Base-by-base conservation (phyloP, 2,797 vertebrate genomes). In the Microctenopoma lineatum region DNA sequence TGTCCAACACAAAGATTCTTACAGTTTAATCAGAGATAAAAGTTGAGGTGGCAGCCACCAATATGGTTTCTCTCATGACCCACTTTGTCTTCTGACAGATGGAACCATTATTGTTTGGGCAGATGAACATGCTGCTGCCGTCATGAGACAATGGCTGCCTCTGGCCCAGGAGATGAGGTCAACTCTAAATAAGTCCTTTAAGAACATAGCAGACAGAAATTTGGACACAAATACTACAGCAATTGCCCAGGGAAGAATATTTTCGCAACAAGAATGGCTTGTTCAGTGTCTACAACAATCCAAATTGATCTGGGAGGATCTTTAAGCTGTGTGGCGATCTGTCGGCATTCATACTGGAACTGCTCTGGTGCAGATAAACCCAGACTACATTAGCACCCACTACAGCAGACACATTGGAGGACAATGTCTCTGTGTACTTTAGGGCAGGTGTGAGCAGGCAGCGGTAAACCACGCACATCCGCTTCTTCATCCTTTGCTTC, bases 11-110 rank as follows among this genome's bases (percentile, higher is more conserved):
- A 63, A 59, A 79, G 42, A 80, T 77, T 70, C 87, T 51, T 66
- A 80, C 63, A 63, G 70, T 89, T 87, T 88, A 89, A 90, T 89
- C 83, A 74, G 73, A 84, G 81, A 77, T 82, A 80, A 85, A 85
- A 83, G 77, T 81, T 81, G 73, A 73, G 69, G 73, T 66, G 64
- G 66, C 73, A 73, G 75, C 74, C 56, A 32, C 66, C 62, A 72
- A 54, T 75, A 73, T 46, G 66, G 73, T 59, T 66, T 71, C 47
- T 25, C 70, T 61, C n/a, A 59, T 73, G 80, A 83, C 75, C 71
- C 66, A 59, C 75, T 84, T 69, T 77, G 73, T 83, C 83, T 71
- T 84, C 65, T 75, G 77, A 86, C 87, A 89, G 70, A 79, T 78
- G 67, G 67, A 66, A 67, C 52, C 73, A 77, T 74, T 75, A 72